phyloP scores from a whole-genome alignment of 2,888 invertebrate genomes.

The Hirtodrosophila alboralis region DNA sequence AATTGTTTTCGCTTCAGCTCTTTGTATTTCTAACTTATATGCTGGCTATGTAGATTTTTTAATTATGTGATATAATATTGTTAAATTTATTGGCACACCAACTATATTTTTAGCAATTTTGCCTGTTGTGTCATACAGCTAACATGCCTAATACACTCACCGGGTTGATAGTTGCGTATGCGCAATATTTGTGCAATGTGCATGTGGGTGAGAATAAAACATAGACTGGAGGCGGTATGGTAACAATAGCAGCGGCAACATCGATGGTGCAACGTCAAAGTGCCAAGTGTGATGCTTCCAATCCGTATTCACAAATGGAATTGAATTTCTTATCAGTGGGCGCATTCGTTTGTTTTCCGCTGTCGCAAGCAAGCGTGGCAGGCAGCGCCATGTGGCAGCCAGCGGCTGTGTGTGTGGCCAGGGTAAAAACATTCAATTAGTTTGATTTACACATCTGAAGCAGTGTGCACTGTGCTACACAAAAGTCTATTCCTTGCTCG shows the following conservation, averaged over 20 bases:
- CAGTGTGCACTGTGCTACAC: constrained; percentile 11
- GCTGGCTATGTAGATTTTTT: no score
- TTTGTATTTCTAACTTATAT: no score
- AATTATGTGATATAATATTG: no score
- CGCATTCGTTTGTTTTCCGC: constrained; percentile 27
- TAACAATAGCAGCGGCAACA: constrained; percentile 15
- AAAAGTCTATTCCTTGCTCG: neutral
- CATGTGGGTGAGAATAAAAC: neutral
- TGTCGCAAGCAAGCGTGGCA: constrained; percentile 29
- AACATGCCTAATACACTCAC: neutral
- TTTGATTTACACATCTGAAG: constrained; percentile 75
- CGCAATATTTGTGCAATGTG: constrained; percentile 24
- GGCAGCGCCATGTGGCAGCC: constrained; percentile 49
- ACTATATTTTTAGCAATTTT: no score
- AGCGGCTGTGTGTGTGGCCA: constrained; percentile 57
- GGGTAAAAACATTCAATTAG: constrained; percentile 77
- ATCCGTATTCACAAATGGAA: constrained; percentile 46
- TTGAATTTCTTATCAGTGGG: constrained; percentile 70
- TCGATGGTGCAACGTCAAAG: constrained; percentile 32
- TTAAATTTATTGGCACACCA: no score
- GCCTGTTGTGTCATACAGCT: no score
- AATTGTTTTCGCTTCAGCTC: no score
- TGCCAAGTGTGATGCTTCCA: constrained; percentile 21
- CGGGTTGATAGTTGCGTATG: constrained; percentile 20
- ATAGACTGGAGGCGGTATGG: neutral